Evolutionary conservation across 2,888 invertebrate species (phyloP), one percentile per base, ranked within the genome.

Genomic region (Rhagium mordax): DNA sequence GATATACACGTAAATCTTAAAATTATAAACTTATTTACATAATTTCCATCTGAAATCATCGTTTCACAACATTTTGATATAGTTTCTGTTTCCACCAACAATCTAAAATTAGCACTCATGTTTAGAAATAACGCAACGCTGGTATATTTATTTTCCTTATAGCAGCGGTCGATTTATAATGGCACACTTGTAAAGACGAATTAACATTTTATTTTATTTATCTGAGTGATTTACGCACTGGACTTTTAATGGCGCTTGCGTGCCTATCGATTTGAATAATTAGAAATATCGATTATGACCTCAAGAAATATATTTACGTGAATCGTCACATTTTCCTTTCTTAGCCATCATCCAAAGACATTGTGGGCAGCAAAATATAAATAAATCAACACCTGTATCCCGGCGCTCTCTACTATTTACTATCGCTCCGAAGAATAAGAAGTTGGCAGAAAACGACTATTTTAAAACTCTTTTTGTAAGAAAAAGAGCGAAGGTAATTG

Each of bases 121-220:
- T 64, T 64, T 64, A 64, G 64, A 64, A 64, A 51, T 64, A 64
- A 29, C 64, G 27, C 64, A 24, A 24, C 24, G 24, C 21, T 21
- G 49, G 8, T 24, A 5, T 64, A 49, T 64, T 64, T 64, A 51
- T 64, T 64, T 64, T 64, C 49, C 64, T 51, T 51, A 49, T 27
- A 51, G 49, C 51, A 13, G 18, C 33, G 41, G 41, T 33, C 59
- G 59, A 59, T 59, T 59, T 59, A 33, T 59, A 33, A 59, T 59
- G 8, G 59, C 29, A 33, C 33, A 29, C 33, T 18, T 10, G 59
- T 13, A 41, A 41, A 41, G 41, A 13, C 41, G 41, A 13, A 13
- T 59, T 33, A 6, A 59, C 29, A 16, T 15, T 27, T 24, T 24
- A 57, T 27, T 57, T 27, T 57, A 24, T 57, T 21, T 41, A n/a